Evolutionary conservation across 2,113 vertebrate species (phyloP).

Genomic region (Phaethornis superciliosus): DNA sequence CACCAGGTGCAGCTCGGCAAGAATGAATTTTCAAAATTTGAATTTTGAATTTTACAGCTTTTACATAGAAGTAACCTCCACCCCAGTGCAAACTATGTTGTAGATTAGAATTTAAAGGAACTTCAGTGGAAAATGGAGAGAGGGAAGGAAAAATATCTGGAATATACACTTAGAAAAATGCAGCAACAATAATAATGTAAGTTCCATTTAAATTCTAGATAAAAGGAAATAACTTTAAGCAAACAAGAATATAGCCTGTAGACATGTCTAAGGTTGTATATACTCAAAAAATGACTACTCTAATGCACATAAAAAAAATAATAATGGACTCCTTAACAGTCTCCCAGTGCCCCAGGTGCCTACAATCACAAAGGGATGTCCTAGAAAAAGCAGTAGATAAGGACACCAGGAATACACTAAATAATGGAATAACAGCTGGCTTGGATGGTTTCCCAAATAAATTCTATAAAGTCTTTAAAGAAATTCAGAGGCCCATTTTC

Average conservation of each 20-base stretch:
- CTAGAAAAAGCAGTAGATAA: background rate
- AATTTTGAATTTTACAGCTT: background rate
- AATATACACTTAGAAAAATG: background rate
- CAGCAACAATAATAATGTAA: background rate
- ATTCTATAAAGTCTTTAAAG: background rate
- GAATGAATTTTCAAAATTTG: rapidly evolving
- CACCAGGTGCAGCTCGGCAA: background rate
- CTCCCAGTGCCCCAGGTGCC: background rate
- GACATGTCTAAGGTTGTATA: background rate
- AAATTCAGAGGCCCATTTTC: background rate
- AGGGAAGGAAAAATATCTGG: background rate
- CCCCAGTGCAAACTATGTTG: background rate
- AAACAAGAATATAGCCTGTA: background rate
- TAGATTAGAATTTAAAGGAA: background rate
- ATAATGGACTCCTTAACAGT: background rate
- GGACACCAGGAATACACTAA: background rate
- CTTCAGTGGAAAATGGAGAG: background rate
- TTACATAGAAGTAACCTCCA: background rate
- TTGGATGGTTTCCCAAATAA: background rate
- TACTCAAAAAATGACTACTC: background rate
- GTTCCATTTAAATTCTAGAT: background rate
- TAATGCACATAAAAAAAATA: background rate
- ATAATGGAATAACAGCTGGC: background rate
- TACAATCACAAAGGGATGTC: background rate
- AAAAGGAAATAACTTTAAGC: background rate